Conservation (phyloP, 2,888 invertebrate genomes). For the Chrysolina americana region DNA sequence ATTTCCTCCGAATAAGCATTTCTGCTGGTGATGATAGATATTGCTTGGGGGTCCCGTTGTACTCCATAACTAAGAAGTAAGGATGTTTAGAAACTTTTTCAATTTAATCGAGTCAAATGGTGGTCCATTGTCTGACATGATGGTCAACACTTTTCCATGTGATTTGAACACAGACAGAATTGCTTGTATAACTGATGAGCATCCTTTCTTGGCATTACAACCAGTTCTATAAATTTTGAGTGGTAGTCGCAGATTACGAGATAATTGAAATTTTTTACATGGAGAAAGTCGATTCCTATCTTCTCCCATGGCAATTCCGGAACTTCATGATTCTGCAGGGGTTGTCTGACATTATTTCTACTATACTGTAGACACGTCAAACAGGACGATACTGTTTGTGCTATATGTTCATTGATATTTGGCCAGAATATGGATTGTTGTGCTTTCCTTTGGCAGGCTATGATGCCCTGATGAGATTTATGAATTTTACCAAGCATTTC, state of each 20-base stretch:
- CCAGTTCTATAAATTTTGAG: slow-evolving; percentile 14
- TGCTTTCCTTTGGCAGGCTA: slow-evolving; percentile 10
- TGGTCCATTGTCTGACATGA: slow-evolving; percentile 19
- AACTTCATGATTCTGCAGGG: slow-evolving; percentile 16
- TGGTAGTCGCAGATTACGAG: slow-evolving; percentile 6
- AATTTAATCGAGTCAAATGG: slow-evolving; percentile 19
- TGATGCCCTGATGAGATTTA: neutral
- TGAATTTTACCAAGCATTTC: slow-evolving; percentile 5
- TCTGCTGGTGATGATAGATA: slow-evolving; percentile 3
- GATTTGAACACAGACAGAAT: slow-evolving; percentile 10
- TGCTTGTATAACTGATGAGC: slow-evolving; percentile 7
- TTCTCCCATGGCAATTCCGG: slow-evolving; percentile 15
- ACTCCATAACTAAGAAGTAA: neutral
- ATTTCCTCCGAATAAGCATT: slow-evolving; percentile 10
- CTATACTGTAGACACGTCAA: slow-evolving; percentile 4
- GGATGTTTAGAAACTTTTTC: slow-evolving; percentile 10
- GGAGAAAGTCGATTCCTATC: slow-evolving; percentile 21
- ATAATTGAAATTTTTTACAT: slow-evolving; percentile 10
- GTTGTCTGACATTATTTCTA: slow-evolving; percentile 8
- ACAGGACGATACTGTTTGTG: slow-evolving; percentile 13
- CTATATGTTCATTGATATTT: slow-evolving; percentile 12
- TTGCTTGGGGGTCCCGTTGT: slow-evolving; percentile 10
- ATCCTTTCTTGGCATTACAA: slow-evolving; percentile 7
- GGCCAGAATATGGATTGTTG: slow-evolving; percentile 10
- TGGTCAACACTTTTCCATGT: neutral